Conservation (phyloP, 2,797 vertebrate species). For the Periophthalmus magnuspinnatus region DNA sequence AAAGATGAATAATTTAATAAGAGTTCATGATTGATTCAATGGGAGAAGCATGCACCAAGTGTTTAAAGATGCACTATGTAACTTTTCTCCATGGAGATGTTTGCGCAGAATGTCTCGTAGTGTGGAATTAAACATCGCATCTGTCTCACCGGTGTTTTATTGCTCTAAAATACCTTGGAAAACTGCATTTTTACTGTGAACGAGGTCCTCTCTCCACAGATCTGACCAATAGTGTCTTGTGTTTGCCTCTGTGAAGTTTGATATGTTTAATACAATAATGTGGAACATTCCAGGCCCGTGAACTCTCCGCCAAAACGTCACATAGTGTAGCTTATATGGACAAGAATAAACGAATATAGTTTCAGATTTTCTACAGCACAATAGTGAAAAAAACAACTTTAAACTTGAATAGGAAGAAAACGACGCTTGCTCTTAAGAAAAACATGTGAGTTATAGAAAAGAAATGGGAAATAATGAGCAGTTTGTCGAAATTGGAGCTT, state of each 20-base stretch:
- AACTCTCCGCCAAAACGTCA: not conserved
- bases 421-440: slow-evolving; percentile 61
- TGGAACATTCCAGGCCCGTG: not conserved
- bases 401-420: too few relatives aligned
- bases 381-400: too few relatives aligned
- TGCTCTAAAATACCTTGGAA: not conserved
- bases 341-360: not conserved
- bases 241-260: not conserved
- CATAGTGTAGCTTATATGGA: not conserved
- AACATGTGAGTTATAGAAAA: slow-evolving; percentile 61
- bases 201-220: not conserved
- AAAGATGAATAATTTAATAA: too few relatives aligned
- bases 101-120: not conserved
- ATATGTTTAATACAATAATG: not conserved
- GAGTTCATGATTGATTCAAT: not conserved
- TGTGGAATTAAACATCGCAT: not conserved
- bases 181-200: not conserved
- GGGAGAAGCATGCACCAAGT: not conserved
- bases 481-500: too few relatives aligned
- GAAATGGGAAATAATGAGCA: slow-evolving; percentile 60
- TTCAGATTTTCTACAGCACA: slow-evolving; percentile 20
- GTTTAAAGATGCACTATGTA: not conserved
- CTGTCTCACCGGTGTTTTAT: not conserved
- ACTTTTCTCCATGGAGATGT: not conserved
- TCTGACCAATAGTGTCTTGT: not conserved